Conservation (phyloP, 2,888 invertebrate species). For the Ornithoptera alexandrae region DNA sequence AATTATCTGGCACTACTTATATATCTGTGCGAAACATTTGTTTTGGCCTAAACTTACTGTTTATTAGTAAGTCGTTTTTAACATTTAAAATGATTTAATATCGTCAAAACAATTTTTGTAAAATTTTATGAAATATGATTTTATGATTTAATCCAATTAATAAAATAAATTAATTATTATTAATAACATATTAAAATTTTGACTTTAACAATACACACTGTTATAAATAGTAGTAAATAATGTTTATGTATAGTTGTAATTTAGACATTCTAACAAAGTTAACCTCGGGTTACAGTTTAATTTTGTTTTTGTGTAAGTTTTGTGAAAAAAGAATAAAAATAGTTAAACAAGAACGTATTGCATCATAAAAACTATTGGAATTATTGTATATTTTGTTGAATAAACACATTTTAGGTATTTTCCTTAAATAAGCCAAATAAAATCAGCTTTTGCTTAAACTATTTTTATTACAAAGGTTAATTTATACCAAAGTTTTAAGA, state of each 20-base stretch:
- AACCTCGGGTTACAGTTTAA: no score
- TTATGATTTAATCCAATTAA: no score
- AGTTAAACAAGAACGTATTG: background rate
- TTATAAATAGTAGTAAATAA: slow-evolving; percentile 6
- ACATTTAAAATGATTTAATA: no score
- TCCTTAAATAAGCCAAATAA: slow-evolving; percentile 1
- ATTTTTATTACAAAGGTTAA: slow-evolving; percentile 20
- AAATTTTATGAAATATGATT: no score
- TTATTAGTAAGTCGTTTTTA: no score
- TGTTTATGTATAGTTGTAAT: slow-evolving; percentile 4
- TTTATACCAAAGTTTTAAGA: slow-evolving; percentile 51
- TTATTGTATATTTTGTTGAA: background rate
- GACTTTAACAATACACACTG: slow-evolving; percentile 6
- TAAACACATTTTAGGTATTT: background rate
- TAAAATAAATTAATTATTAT: no score
- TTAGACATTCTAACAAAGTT: background rate
- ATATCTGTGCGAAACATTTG: no score
- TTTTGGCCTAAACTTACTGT: no score
- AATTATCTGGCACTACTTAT: no score
- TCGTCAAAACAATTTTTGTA: no score
- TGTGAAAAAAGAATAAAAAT: no score
- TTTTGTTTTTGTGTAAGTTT: no score
- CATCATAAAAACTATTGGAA: background rate
- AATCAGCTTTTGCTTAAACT: slow-evolving; percentile 14
- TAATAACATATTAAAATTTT: background rate